Conservation (phyloP, 2,797 vertebrate species). For the Rachycentron canadum region DNA sequence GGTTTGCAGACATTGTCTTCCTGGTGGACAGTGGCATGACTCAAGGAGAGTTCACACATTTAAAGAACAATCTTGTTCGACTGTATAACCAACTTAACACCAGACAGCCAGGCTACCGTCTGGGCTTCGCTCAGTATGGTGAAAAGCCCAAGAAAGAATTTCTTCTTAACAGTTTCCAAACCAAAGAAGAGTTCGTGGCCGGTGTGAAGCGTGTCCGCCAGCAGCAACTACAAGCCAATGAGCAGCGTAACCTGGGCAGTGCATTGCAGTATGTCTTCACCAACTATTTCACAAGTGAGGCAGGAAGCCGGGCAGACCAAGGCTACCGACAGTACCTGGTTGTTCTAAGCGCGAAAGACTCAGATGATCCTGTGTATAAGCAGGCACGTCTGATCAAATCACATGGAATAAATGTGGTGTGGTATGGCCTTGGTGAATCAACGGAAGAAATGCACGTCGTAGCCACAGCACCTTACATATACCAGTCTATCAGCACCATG, state of each 20-base stretch:
- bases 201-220: conserved; percentile 67
- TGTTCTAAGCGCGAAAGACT: conserved; percentile 83
- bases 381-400: conserved; percentile 74
- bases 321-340: conserved; percentile 84
- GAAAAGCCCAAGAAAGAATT: conserved; percentile 83
- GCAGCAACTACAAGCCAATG: conserved; percentile 23
- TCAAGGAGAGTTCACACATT: conserved; percentile 64
- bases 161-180: conserved; percentile 78
- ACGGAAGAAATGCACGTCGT: conserved; percentile 64
- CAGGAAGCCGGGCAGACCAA: conserved; percentile 80
- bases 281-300: conserved; percentile 75
- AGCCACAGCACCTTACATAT: conserved; percentile 56
- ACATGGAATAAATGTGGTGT: conserved; percentile 80
- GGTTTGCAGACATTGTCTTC: conserved; percentile 88
- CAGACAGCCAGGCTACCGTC: conserved; percentile 72
- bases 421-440: conserved; percentile 74
- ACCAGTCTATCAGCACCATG: conserved; percentile 19
- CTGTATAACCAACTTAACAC: conserved; percentile 80
- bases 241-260: conserved; percentile 73
- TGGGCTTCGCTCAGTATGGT: conserved; percentile 89
- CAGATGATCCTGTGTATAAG: conserved; percentile 70
- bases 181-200: conserved; percentile 62
- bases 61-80: conserved; percentile 66
- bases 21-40: conserved; percentile 82
- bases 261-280: conserved; percentile 78